These are phyloP conservation scores for Netelia virgata DNA, from an alignment of 2,888 invertebrate species.

Conservation along the genomic window DNA sequence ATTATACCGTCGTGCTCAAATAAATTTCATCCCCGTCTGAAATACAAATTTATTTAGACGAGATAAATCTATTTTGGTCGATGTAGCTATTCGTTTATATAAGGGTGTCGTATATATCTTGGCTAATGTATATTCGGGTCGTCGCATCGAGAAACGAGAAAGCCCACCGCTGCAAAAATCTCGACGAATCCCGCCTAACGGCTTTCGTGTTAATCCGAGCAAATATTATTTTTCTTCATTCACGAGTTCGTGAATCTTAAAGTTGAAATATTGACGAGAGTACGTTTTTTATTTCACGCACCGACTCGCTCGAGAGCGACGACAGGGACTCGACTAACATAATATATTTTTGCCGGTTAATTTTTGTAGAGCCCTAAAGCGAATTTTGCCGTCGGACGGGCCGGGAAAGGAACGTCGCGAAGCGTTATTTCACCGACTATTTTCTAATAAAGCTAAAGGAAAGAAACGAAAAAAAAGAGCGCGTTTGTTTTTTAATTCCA, in stretches of 20 bases:
- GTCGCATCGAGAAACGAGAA: constrained; percentile 19
- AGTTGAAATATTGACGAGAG: constrained; percentile 53
- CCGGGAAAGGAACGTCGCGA: neutral
- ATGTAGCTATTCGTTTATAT: neutral
- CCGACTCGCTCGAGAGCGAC: constrained; percentile 69
- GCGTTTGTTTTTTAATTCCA: constrained; percentile 61
- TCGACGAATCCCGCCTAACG: constrained; percentile 12
- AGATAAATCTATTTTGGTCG: neutral
- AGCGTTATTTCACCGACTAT: constrained; percentile 33
- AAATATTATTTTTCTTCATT: constrained; percentile 65
- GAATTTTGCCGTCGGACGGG: constrained; percentile 46
- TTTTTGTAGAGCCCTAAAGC: constrained; percentile 75
- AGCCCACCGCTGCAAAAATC: constrained; percentile 32
- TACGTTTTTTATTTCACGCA: constrained; percentile 21
- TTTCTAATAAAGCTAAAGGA: constrained; percentile 48
- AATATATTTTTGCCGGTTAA: constrained; percentile 76
- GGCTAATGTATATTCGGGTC: constrained; percentile 38
- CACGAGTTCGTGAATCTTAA: constrained; percentile 70
- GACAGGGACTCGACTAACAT: constrained; percentile 68
- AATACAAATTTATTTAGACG: neutral
- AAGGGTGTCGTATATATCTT: neutral
- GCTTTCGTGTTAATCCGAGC: constrained; percentile 58
- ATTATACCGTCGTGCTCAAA: no score
- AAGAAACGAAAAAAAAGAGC: constrained; percentile 40
- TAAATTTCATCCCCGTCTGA: no score